A percentile compares a stretch with the other conserved stretches of the same genome.
These are phyloP conservation scores for Meghimatium bilineatum DNA, from an alignment of 2,888 invertebrate genomes.

Conservation along the genomic window DNA sequence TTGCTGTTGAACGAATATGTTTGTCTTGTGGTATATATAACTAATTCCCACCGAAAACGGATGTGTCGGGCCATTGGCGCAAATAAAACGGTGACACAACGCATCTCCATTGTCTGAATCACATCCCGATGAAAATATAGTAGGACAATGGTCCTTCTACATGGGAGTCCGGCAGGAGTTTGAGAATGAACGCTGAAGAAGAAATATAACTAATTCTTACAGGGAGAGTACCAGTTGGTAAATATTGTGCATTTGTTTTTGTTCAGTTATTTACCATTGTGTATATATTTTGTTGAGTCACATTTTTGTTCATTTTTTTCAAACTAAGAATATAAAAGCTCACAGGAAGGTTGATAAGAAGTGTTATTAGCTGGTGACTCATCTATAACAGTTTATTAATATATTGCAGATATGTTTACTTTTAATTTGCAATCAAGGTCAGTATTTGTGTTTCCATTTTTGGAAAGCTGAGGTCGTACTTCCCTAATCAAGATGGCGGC, in stretches of 20 bases:
- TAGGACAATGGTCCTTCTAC: no score
- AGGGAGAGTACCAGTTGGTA: background rate
- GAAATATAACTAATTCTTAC: no score
- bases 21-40: no score
- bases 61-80: no score
- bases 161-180: no score
- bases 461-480: conserved; percentile 50
- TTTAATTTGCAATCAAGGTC: conserved; percentile 41
- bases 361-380: background rate
- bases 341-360: background rate
- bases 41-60: no score
- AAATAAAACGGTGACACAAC: no score
- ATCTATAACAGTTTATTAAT: background rate
- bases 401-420: background rate
- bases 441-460: conserved; percentile 52
- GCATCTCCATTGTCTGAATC: no score
- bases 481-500: conserved; percentile 52
- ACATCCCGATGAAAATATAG: no score
- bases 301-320: background rate
- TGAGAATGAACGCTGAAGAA: no score
- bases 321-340: background rate
- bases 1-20: no score
- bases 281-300: background rate
- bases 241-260: background rate
- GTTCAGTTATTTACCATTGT: background rate